phyloP scores from a whole-genome alignment of 2,113 vertebrate species.

The Hemichromis elongatus region DNA sequence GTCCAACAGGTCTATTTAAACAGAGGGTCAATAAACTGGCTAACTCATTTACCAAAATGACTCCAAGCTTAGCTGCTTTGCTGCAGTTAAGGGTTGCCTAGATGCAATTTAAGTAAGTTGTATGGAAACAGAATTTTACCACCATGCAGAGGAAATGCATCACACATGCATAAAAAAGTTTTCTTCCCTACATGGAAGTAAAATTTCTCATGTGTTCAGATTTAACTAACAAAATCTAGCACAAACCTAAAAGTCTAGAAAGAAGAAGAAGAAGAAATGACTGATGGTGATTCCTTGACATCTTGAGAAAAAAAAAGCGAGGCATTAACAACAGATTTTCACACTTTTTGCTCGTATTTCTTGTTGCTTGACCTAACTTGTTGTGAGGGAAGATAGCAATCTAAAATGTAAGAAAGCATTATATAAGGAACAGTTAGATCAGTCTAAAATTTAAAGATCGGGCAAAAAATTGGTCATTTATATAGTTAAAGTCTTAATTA shows the following conservation, averaged over 20 bases:
- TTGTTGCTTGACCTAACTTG: neutral
- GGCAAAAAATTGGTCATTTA: neutral
- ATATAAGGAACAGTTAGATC: accelerated
- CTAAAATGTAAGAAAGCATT: neutral
- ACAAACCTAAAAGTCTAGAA: neutral
- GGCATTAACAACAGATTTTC: neutral
- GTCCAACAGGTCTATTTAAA: constrained; percentile 68
- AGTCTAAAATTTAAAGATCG: neutral
- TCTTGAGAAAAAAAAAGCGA: neutral
- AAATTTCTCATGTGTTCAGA: neutral
- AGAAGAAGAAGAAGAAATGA: neutral
- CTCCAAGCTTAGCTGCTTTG: constrained; percentile 17
- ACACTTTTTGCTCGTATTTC: neutral
- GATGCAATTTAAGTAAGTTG: neutral
- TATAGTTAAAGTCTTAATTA: neutral
- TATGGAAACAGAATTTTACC: neutral
- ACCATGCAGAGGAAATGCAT: neutral
- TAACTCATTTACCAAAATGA: constrained; percentile 64
- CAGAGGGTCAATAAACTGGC: constrained; percentile 59
- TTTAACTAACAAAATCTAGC: neutral
- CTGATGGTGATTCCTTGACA: neutral
- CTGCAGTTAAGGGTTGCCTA: neutral
- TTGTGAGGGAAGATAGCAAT: neutral
- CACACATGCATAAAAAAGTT: neutral
- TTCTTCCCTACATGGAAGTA: neutral